Evolutionary conservation across 1,140 invertebrate species (phyloP).

Genomic region (Dendroctonus valens): DNA sequence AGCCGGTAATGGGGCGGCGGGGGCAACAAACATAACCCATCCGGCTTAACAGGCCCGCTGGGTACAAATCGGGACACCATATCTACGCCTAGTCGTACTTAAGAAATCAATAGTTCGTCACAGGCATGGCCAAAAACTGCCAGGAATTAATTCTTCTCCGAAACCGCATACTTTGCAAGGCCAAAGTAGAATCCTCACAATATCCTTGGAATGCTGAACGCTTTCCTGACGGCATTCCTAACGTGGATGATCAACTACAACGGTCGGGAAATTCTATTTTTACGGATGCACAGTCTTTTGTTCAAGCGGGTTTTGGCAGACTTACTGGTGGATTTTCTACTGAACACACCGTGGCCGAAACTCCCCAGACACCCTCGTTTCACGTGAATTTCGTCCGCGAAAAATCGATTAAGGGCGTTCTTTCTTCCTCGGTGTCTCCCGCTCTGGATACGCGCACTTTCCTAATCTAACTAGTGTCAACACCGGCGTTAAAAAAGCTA

Average conservation of each 20-base stretch:
- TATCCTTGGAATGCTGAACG: constrained; percentile 14
- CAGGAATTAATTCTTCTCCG: constrained; percentile 10
- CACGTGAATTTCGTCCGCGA: too few relatives aligned
- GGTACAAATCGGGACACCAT: constrained; percentile 48
- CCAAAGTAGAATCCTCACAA: constrained; percentile 14
- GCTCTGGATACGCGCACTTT: too few relatives aligned
- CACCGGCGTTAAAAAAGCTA: too few relatives aligned
- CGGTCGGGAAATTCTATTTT: neutral
- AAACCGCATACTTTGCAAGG: constrained; percentile 23
- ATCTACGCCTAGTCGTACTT: neutral
- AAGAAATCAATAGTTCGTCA: constrained; percentile 8
- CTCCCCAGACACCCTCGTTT: too few relatives aligned
- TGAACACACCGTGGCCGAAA: too few relatives aligned
- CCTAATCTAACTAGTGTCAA: too few relatives aligned
- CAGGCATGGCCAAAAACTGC: constrained; percentile 1
- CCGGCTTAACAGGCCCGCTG: constrained; percentile 46
- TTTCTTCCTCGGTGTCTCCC: too few relatives aligned
- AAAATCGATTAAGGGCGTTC: too few relatives aligned
- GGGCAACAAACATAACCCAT: constrained; percentile 47
- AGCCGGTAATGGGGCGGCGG: constrained; percentile 46
- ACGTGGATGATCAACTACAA: constrained; percentile 3
- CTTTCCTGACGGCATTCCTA: constrained; percentile 12
- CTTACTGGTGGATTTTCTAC: too few relatives aligned
- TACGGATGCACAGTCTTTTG: too few relatives aligned
- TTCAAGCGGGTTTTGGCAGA: too few relatives aligned